Base-by-base conservation (phyloP, 2,888 invertebrate genomes). In the Scaptomyza flava region DNA sequence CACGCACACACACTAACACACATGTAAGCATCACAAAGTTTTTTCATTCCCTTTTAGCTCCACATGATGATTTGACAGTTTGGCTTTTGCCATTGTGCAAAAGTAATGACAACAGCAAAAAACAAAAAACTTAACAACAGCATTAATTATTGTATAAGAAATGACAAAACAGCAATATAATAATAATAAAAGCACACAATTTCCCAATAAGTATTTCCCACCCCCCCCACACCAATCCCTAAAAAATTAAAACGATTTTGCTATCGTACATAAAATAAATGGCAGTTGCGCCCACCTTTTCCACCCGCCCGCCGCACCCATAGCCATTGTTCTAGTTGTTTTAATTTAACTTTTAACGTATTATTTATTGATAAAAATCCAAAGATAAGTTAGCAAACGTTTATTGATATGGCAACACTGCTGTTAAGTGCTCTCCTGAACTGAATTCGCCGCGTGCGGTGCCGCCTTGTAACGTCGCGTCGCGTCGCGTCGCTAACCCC, bases 271-370 rank as follows among this genome's bases (percentile, higher is more conserved):
- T 27, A 9, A n/a, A 27, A 38, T 33, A 50, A 50, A 23, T 34
- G 50, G 20, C 9, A 11, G 20, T 20, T 14, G 30, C 20, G 4
- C 12, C 14, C 8, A 12, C 14, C 30, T 36, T 30, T 2, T 17
- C 3, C 34, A 3, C 8, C n/a, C 3, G 9, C 33, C 6, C 9
- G 7, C 30, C 46, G 1, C 33, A 20, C 46, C 36, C 54, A 27
- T 7, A 6, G 30, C 3, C 33, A 38, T 41, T 6, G 52, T 59
- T 59, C 48, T 57, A 46, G 11, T 33, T 38, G 59, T 5, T 46
- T 27, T 77, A 77, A 62, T 73, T 66, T 72, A 73, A 77, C 72
- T 77, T 72, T 65, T 72, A 73, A 46, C 62, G 67, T 36, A 67
- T 60, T 63, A 62, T 56, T 59, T 41, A 3, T 54, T 67, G 78